phyloP scores from a whole-genome alignment of 2,113 vertebrate species.

The Malaclemys terrapin region DNA sequence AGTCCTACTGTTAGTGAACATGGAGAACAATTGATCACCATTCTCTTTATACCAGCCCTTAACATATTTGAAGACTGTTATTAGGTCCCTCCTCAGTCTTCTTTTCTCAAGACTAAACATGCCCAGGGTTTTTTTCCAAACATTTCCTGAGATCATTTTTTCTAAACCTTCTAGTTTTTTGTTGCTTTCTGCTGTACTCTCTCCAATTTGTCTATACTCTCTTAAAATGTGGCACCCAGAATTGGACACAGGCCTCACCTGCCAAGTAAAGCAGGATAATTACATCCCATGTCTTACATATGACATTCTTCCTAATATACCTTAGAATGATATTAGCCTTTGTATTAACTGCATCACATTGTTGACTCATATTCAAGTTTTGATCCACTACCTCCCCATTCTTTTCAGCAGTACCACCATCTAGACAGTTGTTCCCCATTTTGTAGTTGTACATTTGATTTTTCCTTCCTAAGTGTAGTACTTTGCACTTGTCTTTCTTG shows the following conservation, averaged over 20 bases:
- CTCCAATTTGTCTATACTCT: background rate
- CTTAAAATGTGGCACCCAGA: background rate
- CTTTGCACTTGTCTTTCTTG: background rate
- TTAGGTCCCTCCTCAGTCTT: background rate
- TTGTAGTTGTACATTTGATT: background rate
- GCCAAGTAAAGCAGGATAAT: background rate
- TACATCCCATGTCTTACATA: background rate
- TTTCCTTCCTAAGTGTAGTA: background rate
- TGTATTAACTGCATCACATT: background rate
- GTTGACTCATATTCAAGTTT: background rate
- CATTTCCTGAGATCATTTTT: background rate
- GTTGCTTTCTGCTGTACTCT: background rate
- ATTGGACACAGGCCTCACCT: background rate
- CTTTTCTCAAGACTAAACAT: background rate
- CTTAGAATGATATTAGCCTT: background rate
- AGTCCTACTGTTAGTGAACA: background rate
- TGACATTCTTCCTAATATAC: background rate
- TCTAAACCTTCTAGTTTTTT: background rate
- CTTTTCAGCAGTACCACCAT: background rate
- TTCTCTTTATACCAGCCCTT: background rate
- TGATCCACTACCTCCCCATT: background rate
- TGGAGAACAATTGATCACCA: background rate
- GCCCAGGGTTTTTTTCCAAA: background rate
- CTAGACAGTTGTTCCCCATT: background rate
- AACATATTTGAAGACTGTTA: background rate